Evolutionary conservation across 2,888 invertebrate species (phyloP).

Genomic region (Lasioglossum lativentre): DNA sequence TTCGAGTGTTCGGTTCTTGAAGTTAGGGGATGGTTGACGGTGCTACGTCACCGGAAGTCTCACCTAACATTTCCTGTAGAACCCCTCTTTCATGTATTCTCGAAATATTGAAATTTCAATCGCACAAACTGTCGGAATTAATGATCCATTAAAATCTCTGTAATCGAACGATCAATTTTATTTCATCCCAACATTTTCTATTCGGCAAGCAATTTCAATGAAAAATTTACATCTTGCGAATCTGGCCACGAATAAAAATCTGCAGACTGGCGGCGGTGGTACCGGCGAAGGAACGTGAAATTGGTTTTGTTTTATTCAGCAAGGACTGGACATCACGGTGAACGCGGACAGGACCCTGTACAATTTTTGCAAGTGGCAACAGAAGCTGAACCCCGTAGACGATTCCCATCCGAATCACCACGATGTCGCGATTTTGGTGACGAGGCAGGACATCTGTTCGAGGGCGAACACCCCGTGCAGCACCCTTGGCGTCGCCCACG

Average conservation of each 20-base stretch:
- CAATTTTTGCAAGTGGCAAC: constrained; percentile 93
- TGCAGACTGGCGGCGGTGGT: too few relatives aligned
- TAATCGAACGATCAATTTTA: too few relatives aligned
- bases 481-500: constrained; percentile 89
- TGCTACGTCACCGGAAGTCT: too few relatives aligned
- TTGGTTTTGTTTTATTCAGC: constrained; percentile 73
- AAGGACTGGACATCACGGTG: constrained; percentile 90
- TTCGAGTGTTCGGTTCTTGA: not conserved
- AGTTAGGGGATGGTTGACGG: not conserved
- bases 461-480: constrained; percentile 85
- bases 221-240: too few relatives aligned
- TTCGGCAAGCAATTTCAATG: too few relatives aligned
- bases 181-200: not conserved
- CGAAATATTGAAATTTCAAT: too few relatives aligned
- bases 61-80: not conserved
- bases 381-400: constrained; percentile 89
- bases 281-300: not conserved
- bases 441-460: constrained; percentile 87
- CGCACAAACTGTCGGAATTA: too few relatives aligned
- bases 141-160: too few relatives aligned
- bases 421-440: constrained; percentile 95
- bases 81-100: not conserved
- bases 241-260: too few relatives aligned
- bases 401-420: constrained; percentile 95
- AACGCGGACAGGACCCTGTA: constrained; percentile 93